phyloP scores from a whole-genome alignment of 1,140 invertebrate species.

The Agrilus planipennis region DNA sequence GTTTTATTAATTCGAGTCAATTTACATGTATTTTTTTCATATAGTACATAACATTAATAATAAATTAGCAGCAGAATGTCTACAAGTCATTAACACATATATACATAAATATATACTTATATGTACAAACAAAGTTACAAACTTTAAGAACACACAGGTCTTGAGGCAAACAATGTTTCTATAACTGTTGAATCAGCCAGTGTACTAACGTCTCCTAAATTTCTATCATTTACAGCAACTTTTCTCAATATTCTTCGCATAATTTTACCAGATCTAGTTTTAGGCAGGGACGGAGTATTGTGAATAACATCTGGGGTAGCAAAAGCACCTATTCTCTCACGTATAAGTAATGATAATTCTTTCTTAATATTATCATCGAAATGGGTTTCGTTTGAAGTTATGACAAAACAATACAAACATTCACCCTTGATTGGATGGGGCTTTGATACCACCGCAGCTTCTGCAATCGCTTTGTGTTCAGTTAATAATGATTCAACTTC shows the following conservation, averaged over 20 bases:
- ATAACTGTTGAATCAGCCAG: slow-evolving; percentile 81
- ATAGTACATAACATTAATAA: too few species aligned
- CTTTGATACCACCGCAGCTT: slow-evolving; percentile 90
- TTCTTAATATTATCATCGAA: slow-evolving; percentile 59
- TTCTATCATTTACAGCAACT: slow-evolving; percentile 74
- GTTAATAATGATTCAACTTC: slow-evolving; percentile 88
- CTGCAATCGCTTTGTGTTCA: slow-evolving; percentile 70
- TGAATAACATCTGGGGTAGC: slow-evolving; percentile 92
- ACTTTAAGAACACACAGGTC: slow-evolving; percentile 35
- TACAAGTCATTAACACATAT: too few species aligned
- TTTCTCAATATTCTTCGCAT: slow-evolving; percentile 91
- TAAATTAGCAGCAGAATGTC: too few species aligned
- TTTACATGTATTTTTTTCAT: too few species aligned
- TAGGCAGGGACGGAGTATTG: slow-evolving; percentile 82
- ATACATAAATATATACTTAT: too few species aligned
- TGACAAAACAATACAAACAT: slow-evolving; percentile 93
- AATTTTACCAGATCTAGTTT: slow-evolving; percentile 96
- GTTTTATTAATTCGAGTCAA: too few species aligned
- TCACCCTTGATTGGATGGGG: slow-evolving; percentile 92
- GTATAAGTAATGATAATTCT: slow-evolving; percentile 72
- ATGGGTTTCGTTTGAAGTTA: slow-evolving; percentile 61
- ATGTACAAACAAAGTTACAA: too few species aligned
- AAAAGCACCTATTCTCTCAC: slow-evolving; percentile 90
- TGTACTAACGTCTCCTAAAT: slow-evolving; percentile 89
- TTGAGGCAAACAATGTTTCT: slow-evolving; percentile 61